Evolutionary conservation across 2,888 invertebrate species (phyloP).

Genomic region (Calliphora vomitoria): DNA sequence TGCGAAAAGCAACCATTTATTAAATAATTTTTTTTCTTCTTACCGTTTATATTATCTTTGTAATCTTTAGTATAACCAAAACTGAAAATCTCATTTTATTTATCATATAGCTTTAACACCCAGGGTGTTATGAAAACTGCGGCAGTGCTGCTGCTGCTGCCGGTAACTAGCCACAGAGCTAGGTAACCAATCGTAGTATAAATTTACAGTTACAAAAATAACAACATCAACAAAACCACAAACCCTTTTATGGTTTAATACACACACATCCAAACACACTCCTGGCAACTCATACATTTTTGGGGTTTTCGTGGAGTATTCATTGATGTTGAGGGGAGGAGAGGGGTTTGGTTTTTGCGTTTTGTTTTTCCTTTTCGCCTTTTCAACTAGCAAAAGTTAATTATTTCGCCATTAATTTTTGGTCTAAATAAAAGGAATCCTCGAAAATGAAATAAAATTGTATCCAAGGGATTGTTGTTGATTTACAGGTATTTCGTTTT

Average conservation of each 20-base stretch:
- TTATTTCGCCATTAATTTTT: constrained; percentile 73
- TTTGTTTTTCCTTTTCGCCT: constrained; percentile 22
- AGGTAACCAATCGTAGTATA: constrained; percentile 50
- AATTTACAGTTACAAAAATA: constrained; percentile 42
- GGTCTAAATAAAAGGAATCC: constrained; percentile 67
- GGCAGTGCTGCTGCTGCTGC: constrained; percentile 14
- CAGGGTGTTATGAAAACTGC: constrained; percentile 56
- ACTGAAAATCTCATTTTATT: constrained; percentile 72
- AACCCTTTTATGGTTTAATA: constrained; percentile 70
- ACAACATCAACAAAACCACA: constrained; percentile 58
- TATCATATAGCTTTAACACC: constrained; percentile 70
- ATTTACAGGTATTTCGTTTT: constrained; percentile 68
- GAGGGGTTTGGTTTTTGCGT: no score
- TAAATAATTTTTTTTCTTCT: constrained; percentile 54
- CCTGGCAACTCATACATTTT: constrained; percentile 29
- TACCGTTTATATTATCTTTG: constrained; percentile 63
- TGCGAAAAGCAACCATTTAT: constrained; percentile 61
- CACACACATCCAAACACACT: not conserved
- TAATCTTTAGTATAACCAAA: constrained; percentile 67
- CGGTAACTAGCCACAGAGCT: constrained; percentile 36
- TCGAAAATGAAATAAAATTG: constrained; percentile 72
- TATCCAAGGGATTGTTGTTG: constrained; percentile 67
- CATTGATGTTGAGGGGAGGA: no score
- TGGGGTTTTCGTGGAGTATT: constrained; percentile 22
- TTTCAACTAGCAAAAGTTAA: constrained; percentile 70